Conservation (phyloP, 2,797 vertebrate genomes). For the Etheostoma nigrum region DNA sequence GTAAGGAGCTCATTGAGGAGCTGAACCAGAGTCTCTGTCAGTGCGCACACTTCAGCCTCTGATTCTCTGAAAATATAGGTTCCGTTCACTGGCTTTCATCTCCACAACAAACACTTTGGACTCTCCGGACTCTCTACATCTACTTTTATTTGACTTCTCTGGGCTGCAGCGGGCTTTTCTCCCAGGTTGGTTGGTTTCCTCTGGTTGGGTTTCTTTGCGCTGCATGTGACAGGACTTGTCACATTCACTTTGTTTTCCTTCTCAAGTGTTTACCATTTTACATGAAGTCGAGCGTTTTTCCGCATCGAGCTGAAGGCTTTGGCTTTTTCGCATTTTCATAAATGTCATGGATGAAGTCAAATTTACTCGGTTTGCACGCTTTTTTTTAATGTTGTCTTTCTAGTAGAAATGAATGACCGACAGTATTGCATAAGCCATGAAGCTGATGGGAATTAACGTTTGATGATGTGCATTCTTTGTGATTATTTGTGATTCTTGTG, state of each 20-base stretch:
- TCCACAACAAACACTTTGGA: conserved; percentile 14
- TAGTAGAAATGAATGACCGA: not conserved
- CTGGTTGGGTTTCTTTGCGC: not conserved
- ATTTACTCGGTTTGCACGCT: too few species aligned
- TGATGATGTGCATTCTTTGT: not conserved
- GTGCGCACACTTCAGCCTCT: conserved; percentile 2
- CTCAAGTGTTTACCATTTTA: conserved; percentile 37
- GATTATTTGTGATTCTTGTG: not conserved
- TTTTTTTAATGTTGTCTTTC: not conserved
- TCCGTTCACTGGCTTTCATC: not conserved
- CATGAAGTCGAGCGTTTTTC: conserved; percentile 44
- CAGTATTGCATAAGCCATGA: not conserved
- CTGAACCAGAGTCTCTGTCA: conserved; percentile 31
- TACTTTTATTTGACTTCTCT: not conserved
- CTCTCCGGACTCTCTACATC: not conserved
- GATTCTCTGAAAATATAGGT: not conserved
- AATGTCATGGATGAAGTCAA: not conserved
- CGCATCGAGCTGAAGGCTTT: not conserved
- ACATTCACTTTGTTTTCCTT: not conserved
- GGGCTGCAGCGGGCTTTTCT: conserved; percentile 9
- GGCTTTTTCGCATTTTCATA: not conserved
- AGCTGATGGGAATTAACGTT: not conserved
- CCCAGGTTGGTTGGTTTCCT: conserved; percentile 54
- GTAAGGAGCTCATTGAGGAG: conserved; percentile 57
- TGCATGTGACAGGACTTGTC: conserved; percentile 12